Evolutionary conservation across 2,113 vertebrate species (phyloP).

Genomic region (Delphinapterus leucas): DNA sequence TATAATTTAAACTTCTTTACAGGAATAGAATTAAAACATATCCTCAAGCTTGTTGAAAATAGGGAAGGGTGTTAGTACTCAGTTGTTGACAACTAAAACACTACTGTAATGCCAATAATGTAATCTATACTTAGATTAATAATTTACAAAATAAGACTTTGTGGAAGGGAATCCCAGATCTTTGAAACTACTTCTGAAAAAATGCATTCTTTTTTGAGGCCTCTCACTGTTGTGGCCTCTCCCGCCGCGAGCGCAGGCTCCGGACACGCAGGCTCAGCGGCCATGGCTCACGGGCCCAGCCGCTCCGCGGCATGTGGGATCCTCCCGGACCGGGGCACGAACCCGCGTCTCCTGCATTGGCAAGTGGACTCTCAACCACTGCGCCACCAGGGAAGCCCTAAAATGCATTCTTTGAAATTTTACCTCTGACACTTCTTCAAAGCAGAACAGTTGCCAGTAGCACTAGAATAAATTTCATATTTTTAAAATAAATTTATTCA

Average conservation of each 20-base stretch:
- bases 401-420: not conserved
- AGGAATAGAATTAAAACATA: constrained; percentile 25
- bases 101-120: not conserved
- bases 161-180: not conserved
- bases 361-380: too few relatives aligned
- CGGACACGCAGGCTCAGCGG: too few relatives aligned
- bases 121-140: constrained; percentile 1
- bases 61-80: not conserved
- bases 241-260: too few relatives aligned
- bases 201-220: not conserved
- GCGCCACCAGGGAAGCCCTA: not conserved
- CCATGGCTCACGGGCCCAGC: too few relatives aligned
- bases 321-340: too few relatives aligned
- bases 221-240: too few relatives aligned
- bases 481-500: too few relatives aligned
- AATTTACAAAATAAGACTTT: constrained; percentile 13
- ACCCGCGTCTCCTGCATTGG: too few relatives aligned
- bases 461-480: not conserved
- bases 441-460: not conserved
- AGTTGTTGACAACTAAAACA: not conserved
- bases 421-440: not conserved
- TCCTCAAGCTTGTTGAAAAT: not conserved
- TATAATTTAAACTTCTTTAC: not conserved
- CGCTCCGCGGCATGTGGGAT: too few relatives aligned
- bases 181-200: constrained; percentile 4